Conservation (phyloP, 2,113 vertebrate genomes). For the Antidorcas marsupialis region DNA sequence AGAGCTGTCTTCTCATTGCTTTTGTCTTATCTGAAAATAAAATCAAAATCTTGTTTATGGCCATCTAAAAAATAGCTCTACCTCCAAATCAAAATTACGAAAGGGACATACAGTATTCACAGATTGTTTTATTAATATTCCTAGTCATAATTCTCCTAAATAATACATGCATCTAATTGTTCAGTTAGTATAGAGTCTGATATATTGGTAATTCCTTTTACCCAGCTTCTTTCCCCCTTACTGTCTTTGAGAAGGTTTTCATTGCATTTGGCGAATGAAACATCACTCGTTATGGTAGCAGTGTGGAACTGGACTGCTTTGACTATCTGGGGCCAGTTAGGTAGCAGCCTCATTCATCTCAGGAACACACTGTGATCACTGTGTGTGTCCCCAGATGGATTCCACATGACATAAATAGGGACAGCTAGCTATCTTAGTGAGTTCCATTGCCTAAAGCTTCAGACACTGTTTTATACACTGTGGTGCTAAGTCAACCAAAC, state of each 20-base stretch:
- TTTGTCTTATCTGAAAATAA: slow-evolving; percentile 9
- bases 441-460: background rate
- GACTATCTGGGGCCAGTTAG: background rate
- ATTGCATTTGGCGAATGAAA: background rate
- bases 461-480: background rate
- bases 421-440: background rate
- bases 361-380: background rate
- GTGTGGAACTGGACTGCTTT: background rate
- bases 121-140: background rate
- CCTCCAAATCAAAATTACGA: background rate
- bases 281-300: background rate
- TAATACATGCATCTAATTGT: background rate
- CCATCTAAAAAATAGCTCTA: background rate
- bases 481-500: background rate
- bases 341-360: background rate
- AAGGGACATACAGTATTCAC: background rate
- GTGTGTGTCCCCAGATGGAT: background rate
- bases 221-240: background rate
- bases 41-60: background rate
- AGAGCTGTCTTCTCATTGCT: background rate
- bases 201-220: background rate
- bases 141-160: background rate
- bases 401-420: background rate
- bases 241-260: background rate
- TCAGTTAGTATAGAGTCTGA: background rate